Evolutionary conservation across 2,113 vertebrate species (phyloP), one percentile per base, ranked within the genome.

Genomic region (Megaceryle maxima): DNA sequence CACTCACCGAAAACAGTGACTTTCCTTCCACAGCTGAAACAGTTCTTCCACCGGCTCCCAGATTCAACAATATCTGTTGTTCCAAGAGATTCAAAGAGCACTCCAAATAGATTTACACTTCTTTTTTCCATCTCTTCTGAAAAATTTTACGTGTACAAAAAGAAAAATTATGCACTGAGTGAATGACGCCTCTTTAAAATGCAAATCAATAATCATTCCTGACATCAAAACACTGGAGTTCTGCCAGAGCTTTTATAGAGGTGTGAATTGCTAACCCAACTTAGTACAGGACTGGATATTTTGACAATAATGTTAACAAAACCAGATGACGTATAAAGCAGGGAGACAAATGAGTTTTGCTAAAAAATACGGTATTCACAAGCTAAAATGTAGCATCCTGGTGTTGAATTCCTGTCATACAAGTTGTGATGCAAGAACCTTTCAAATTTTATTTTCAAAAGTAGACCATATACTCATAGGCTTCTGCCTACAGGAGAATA

Each of bases 161-260:
- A 51, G 29, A 80, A 95, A 92, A 94, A 80, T 43, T 63, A 83
- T 35, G 63, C 41, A 59, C 0, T 5, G 10, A 73, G 41, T 74
- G 84, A 96, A 70, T 43, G 59, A 77, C 76, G 51, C 14, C 46
- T 83, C 92, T 93, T 89, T 91, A 88, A 93, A 91, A 97, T 73
- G 59, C 29, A 87, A 93, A 94, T 87, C 83, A 89, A 73, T 76
- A 93, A 81, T 50, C 39, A 78, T 4, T 19, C 79, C 91, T 94
- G 81, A 62, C 81, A 94, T 79, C 77, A 91, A 94, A 91, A 92
- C 39, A 53, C 4, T 59, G n/a, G 50, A 87, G 57, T 53, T 56
- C 82, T 89, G 80, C 83, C 73, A 88, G 74, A 63, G 29, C 69
- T 89, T 78, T 78, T 82, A 43, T 37, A 60, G 88, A 92, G 73